phyloP scores from a whole-genome alignment of 2,797 vertebrate genomes.

The Hylomyscus alleni region DNA sequence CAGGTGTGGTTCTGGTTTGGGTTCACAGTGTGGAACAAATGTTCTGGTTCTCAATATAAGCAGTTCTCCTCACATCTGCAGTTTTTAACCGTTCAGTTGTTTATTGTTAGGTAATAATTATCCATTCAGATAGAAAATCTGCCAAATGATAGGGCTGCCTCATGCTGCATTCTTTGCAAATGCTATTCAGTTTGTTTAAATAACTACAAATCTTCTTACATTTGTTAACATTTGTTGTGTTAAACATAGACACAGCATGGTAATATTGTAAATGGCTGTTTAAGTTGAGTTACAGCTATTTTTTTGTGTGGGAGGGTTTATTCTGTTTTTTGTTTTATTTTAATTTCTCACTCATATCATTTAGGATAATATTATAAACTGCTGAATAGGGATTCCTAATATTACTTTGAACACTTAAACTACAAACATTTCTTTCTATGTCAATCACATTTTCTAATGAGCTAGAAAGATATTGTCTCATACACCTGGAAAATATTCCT shows the following conservation, averaged over 20 bases:
- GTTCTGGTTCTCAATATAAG: constrained; percentile 64
- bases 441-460: constrained; percentile 60
- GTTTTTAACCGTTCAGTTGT: constrained; percentile 55
- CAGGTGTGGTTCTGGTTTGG: constrained; percentile 53
- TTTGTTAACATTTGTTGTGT: constrained; percentile 78
- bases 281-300: constrained; percentile 64
- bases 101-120: constrained; percentile 79
- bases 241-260: constrained; percentile 68
- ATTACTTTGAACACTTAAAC: constrained; percentile 67
- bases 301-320: constrained; percentile 24
- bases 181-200: constrained; percentile 75
- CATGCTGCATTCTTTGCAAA: constrained; percentile 63
- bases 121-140: constrained; percentile 64
- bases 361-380: constrained; percentile 66
- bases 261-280: constrained; percentile 72
- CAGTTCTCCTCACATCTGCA: constrained; percentile 67
- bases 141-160: constrained; percentile 64
- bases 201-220: constrained; percentile 67
- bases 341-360: constrained; percentile 64
- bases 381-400: constrained; percentile 62
- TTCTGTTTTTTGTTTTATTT: constrained; percentile 56
- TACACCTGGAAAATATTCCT: constrained; percentile 65
- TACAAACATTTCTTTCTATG: constrained; percentile 69
- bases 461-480: constrained; percentile 51
- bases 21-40: constrained; percentile 47